These are phyloP conservation scores for Dasysyrphus tricinctus DNA, from an alignment of 2,888 invertebrate genomes.

Conservation along the genomic window DNA sequence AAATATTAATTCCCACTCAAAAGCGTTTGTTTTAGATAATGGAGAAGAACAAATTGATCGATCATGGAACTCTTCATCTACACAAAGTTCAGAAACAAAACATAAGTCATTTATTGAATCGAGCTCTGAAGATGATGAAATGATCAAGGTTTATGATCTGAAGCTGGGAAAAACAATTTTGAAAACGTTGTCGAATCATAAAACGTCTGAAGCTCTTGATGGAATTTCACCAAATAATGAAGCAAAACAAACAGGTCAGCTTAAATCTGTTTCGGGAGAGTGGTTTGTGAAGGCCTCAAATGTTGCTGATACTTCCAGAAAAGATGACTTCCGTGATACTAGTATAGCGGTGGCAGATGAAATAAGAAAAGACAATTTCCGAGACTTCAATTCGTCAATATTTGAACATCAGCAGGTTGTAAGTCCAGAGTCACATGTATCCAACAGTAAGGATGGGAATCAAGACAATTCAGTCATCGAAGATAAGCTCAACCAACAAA, in stretches of 20 bases:
- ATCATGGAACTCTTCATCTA: conserved; percentile 79
- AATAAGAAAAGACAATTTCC: conserved; percentile 75
- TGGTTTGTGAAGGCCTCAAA: conserved; percentile 77
- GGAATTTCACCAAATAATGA: conserved; percentile 63
- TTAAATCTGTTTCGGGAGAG: conserved; percentile 60
- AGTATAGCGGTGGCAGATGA: conserved; percentile 76
- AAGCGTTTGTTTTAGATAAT: conserved; percentile 81
- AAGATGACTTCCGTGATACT: conserved; percentile 63
- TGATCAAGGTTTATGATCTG: conserved; percentile 82
- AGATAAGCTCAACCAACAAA: conserved; percentile 76
- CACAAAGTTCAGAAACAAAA: conserved; percentile 76
- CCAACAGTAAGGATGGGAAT: background rate
- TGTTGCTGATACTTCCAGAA: conserved; percentile 79
- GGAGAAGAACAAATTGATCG: conserved; percentile 80
- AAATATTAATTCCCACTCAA: conserved; percentile 80
- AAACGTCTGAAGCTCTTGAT: conserved; percentile 73
- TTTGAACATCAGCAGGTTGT: conserved; percentile 36
- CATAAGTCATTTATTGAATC: conserved; percentile 79
- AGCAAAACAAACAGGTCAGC: conserved; percentile 57
- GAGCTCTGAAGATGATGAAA: conserved; percentile 83
- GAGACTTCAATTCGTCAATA: conserved; percentile 75
- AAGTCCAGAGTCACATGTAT: conserved; percentile 36
- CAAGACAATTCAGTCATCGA: conserved; percentile 77
- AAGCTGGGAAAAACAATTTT: conserved; percentile 81
- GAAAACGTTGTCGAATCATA: conserved; percentile 76